Base-by-base conservation (phyloP, 2,113 vertebrate genomes). In the Rhipidura dahli region DNA sequence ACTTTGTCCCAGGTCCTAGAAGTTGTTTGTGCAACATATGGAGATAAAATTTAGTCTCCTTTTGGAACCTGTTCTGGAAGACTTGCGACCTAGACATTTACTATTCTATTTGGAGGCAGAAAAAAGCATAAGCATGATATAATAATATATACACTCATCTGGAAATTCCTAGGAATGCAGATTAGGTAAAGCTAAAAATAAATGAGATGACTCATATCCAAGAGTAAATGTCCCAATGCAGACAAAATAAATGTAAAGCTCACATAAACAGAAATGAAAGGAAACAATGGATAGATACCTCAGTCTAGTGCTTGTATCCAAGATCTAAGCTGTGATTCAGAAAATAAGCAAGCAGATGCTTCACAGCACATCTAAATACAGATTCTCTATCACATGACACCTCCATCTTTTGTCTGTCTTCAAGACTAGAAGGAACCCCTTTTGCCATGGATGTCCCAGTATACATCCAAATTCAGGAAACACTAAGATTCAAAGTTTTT, bases 21-120 rank as follows among this genome's bases (percentile, higher is more conserved):
- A 87, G 10, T 26, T 80, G 6, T 24, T 40, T 44, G 13, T 47
- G 56, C 15, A 40, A 75, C 1, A 0, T 23, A 60, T 1, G 12
- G 16, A 87, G 49, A 39, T 13, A 47, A 65, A 40, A 45, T 37
- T 40, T 21, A 50, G 2, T 33, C 68, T 61, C 8, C 10, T 87
- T 80, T 92, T 80, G 40, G 17, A 83, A 65, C 4, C 3, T 56
- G 2, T 42, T 50, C 37, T 10, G 13, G 15, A 86, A 51, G 16
- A 75, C 12, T 40, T 70, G 17, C 31, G 33, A 71, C 31, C 18
- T 57, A 12, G 27, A 42, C 12, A 76, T 66, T 57, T 30, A 44
- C 15, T 33, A 84, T 33, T 16, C 15, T 10, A 33, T 15, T 18
- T 40, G 1, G 12, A 24, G 7, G 10, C 0, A 0, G 13, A 60